phyloP scores from a whole-genome alignment of 2,888 invertebrate genomes.

The Lasioglossum villosulum region DNA sequence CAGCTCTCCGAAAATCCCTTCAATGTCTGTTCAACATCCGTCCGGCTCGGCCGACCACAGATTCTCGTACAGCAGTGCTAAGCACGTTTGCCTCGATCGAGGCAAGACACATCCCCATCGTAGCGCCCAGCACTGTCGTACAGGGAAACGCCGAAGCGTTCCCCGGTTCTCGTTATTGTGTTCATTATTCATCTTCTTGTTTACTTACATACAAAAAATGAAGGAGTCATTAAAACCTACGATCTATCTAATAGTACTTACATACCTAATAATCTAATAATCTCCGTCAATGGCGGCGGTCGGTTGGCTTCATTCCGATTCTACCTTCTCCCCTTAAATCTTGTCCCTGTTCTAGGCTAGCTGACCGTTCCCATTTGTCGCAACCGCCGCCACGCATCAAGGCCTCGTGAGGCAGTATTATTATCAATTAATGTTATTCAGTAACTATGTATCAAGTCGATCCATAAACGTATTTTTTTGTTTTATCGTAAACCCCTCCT shows the following conservation, averaged over 20 bases:
- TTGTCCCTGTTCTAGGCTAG: constrained; percentile 3
- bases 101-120: too few species aligned
- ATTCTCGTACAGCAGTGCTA: constrained; percentile 37
- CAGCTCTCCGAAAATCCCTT: constrained; percentile 24
- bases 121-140: too few species aligned
- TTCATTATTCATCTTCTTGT: constrained; percentile 37
- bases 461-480: constrained; percentile 67
- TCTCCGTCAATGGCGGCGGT: constrained; percentile 81
- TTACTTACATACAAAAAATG: constrained; percentile 54
- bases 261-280: constrained; percentile 80
- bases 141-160: constrained; percentile 46
- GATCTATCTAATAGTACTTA: constrained; percentile 72
- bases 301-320: constrained; percentile 52
- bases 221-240: constrained; percentile 71
- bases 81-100: too few species aligned
- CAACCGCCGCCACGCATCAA: constrained; percentile 80
- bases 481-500: constrained; percentile 60
- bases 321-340: neutral
- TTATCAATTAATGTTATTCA: constrained; percentile 76
- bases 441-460: constrained; percentile 78
- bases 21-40: constrained; percentile 19
- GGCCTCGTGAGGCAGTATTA: constrained; percentile 84
- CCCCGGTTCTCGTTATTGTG: constrained; percentile 22
- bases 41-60: constrained; percentile 71
- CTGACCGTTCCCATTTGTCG: constrained; percentile 36